Evolutionary conservation across 2,888 invertebrate genomes (phyloP), one percentile per base, ranked within the genome.

Genomic region (Synanthedon formicaeformis): DNA sequence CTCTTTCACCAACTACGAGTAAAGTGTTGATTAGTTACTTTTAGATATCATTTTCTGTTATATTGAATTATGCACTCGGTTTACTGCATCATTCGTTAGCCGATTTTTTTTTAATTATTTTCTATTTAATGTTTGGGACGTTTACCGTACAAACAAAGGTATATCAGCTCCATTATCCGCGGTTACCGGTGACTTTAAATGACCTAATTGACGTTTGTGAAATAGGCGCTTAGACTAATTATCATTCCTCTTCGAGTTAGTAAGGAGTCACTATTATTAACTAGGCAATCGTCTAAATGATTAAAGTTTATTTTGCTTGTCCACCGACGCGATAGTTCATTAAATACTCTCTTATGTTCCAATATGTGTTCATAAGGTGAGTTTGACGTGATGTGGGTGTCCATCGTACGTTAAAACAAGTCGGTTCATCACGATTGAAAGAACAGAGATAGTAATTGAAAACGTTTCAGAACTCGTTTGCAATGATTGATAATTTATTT

Each of bases 391-490:
- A 66, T 67, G 79, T 81, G 78, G 79, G 79, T 75, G 78, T 77
- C 66, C 69, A 73, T 72, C 72, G 70, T 71, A 73, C 70, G 73
- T 78, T 71, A 65, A 63, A 75, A 80, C 78, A 75, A 80, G 76
- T 71, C 64, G 59, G 72, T 63, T 73, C 74, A 75, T 78, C 76
- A 75, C 71, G 70, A 71, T 73, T 67, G 66, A 71, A 66, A 64
- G 62, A 71, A 68, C 74, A 75, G 65, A 66, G 71, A 75, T 66
- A 62, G 65, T 78, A 78, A 82, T 82, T 80, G 75, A 78, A 82
- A 80, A 75, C 69, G 69, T 69, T 73, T 72, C 72, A 70, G 70
- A 73, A 73, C 69, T 64, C 66, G 58, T 56, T 71, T 71, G 69
- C 73, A 67, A 70, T 82, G 78, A 81, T 80, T 68, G 76, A 81